Evolutionary conservation across 1,140 invertebrate genomes (phyloP).

Genomic region (Tribolium castaneum): DNA sequence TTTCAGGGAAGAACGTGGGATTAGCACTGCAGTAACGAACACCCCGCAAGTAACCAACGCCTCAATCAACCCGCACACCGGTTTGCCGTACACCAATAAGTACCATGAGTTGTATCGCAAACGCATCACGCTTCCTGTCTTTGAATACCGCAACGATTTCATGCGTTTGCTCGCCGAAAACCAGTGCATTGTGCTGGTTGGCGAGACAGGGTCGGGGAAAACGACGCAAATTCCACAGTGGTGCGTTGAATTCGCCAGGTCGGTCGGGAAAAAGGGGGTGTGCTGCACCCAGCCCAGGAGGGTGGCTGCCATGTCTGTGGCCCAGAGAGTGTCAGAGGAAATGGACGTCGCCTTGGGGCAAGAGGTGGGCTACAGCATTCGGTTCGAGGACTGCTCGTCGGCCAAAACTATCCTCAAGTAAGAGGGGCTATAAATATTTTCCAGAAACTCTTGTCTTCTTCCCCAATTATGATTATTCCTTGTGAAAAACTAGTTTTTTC

Average conservation of each 20-base stretch:
- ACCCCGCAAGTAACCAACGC: conserved; percentile 67
- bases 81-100: conserved; percentile 80
- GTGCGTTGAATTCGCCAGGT: conserved; percentile 91
- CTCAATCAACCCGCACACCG: conserved; percentile 76
- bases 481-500: no score
- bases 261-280: conserved; percentile 82
- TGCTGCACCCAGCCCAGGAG: conserved; percentile 97
- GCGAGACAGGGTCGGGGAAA: conserved; percentile 98
- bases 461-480: no score
- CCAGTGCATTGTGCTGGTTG: conserved; percentile 93
- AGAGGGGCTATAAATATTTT: conserved; percentile 36
- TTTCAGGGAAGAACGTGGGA: conserved; percentile 59
- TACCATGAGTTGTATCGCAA: conserved; percentile 90
- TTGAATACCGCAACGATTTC: conserved; percentile 97
- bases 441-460: no score
- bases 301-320: conserved; percentile 99
- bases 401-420: conserved; percentile 87
- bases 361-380: conserved; percentile 98
- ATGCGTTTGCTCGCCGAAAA: conserved; percentile 90
- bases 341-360: conserved; percentile 97
- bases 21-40: conserved; percentile 54
- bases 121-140: conserved; percentile 93
- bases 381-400: conserved; percentile 99
- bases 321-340: conserved; percentile 97
- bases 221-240: conserved; percentile 96